Conservation (phyloP, 2,113 vertebrate species). For the Strigops habroptila region DNA sequence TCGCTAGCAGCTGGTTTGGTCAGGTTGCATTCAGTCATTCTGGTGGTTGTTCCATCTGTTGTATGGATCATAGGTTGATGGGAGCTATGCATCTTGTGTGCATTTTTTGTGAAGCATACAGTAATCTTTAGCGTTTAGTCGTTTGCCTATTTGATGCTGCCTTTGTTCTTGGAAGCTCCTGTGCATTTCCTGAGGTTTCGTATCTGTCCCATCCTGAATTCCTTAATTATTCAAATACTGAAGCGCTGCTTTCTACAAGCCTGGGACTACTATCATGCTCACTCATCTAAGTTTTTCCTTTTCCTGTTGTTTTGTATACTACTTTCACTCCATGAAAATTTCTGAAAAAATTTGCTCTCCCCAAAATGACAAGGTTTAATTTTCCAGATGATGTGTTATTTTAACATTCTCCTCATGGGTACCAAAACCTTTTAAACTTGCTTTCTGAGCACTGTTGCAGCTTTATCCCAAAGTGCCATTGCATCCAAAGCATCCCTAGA, state of each 20-base stretch:
- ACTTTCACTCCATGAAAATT: background rate
- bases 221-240: background rate
- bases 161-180: background rate
- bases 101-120: background rate
- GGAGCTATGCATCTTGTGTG: background rate
- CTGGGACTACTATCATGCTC: background rate
- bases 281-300: background rate
- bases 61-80: background rate
- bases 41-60: background rate
- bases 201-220: background rate
- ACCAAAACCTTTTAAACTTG: background rate
- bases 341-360: background rate
- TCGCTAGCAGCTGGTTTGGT: background rate
- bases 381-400: background rate
- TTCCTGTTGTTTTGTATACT: background rate
- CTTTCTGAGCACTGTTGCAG: background rate
- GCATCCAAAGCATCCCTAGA: background rate
- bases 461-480: background rate
- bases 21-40: background rate
- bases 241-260: background rate
- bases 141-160: background rate
- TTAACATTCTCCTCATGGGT: background rate
- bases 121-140: background rate
- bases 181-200: background rate
- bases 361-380: background rate